Conservation (phyloP, 2,113 vertebrate species). For the Cryptomyrus ogoouensis region DNA sequence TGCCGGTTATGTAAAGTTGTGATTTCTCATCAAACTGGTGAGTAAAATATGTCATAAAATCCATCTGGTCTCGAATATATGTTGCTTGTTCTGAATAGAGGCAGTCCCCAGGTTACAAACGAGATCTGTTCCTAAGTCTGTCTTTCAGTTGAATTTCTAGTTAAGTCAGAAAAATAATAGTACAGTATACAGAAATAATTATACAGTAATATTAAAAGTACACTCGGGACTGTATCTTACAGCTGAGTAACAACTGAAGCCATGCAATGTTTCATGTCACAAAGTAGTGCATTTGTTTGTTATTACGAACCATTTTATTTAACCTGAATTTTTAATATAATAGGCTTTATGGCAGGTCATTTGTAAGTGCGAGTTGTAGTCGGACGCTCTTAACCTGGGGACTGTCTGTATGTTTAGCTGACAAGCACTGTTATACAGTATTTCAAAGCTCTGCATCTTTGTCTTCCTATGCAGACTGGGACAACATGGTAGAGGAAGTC, state of each 20-base stretch:
- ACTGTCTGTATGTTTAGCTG: background rate
- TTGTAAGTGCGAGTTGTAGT: background rate
- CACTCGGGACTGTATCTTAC: background rate
- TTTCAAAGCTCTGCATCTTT: constrained; percentile 8
- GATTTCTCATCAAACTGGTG: constrained; percentile 48
- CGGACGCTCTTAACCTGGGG: background rate
- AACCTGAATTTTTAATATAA: background rate
- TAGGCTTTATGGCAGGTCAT: background rate
- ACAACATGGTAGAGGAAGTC: constrained; percentile 63
- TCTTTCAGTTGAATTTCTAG: background rate
- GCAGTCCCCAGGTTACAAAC: background rate
- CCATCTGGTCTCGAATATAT: background rate
- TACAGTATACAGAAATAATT: background rate
- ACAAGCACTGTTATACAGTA: background rate
- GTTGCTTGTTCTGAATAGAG: background rate
- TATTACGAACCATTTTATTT: background rate
- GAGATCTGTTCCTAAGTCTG: background rate
- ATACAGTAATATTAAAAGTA: background rate
- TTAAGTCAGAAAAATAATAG: background rate
- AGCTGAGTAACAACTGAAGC: background rate
- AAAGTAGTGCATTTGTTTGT: background rate
- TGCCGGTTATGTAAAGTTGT: constrained; percentile 63
- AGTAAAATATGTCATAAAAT: background rate
- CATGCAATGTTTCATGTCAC: background rate
- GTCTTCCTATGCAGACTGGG: constrained; percentile 45